Evolutionary conservation across 2,888 invertebrate species (phyloP).

Genomic region (Apamea anceps): DNA sequence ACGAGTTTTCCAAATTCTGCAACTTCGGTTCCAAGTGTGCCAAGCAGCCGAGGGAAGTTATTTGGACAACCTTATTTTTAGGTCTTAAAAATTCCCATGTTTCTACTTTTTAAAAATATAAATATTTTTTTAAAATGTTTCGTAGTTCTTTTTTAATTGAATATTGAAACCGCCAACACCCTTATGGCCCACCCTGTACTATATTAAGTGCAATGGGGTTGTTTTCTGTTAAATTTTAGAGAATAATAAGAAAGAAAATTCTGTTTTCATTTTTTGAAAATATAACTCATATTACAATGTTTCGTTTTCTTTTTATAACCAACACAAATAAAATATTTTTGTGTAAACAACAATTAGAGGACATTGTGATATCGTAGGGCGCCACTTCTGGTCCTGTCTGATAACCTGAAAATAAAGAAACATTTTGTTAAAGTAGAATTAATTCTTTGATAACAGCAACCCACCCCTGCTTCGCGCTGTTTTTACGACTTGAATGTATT

Average conservation of each 20-base stretch:
- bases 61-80: slow-evolving; percentile 18
- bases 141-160: background rate
- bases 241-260: slow-evolving; percentile 14
- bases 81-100: slow-evolving; percentile 1
- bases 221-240: slow-evolving; percentile 54
- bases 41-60: slow-evolving; percentile 5
- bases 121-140: background rate
- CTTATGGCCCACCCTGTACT: background rate
- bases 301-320: slow-evolving; percentile 28
- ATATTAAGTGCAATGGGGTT: slow-evolving; percentile 39
- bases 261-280: slow-evolving; percentile 27
- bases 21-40: background rate
- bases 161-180: background rate
- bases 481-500: background rate
- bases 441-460: slow-evolving; percentile 11
- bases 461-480: background rate
- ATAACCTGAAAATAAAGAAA: slow-evolving; percentile 57
- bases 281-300: slow-evolving; percentile 47
- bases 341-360: slow-evolving; percentile 26
- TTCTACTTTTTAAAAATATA: background rate
- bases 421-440: background rate
- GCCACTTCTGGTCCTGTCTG: slow-evolving; percentile 55
- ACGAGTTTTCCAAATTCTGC: slow-evolving; percentile 8
- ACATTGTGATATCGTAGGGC: slow-evolving; percentile 51
- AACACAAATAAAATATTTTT: slow-evolving; percentile 3